These are phyloP conservation scores for Lampris incognitus DNA, from an alignment of 2,113 vertebrate species.

Conservation along the genomic window DNA sequence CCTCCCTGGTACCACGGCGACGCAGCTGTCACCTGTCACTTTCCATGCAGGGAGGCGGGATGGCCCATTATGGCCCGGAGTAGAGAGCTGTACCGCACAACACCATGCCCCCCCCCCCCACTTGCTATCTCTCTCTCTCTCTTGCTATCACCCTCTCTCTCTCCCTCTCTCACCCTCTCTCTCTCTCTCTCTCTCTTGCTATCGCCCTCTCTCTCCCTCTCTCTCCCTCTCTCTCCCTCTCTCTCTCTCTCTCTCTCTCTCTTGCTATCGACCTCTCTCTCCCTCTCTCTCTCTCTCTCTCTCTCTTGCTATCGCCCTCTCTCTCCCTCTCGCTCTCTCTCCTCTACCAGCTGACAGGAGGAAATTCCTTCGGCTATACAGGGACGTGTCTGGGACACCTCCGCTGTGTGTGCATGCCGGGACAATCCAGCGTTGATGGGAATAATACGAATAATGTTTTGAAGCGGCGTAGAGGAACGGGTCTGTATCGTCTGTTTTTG, in stretches of 20 bases:
- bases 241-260: too few relatives aligned
- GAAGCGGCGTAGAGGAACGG: slow-evolving; percentile 9
- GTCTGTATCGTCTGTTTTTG: background rate
- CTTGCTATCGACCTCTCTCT: too few relatives aligned
- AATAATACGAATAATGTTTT: slow-evolving; percentile 30
- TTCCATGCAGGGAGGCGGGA: slow-evolving; percentile 53
- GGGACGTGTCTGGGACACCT: slow-evolving; percentile 43
- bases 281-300: too few relatives aligned
- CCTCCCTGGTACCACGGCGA: slow-evolving; percentile 73
- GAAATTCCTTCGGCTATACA: slow-evolving; percentile 38
- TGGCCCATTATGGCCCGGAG: slow-evolving; percentile 70
- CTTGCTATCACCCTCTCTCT: too few relatives aligned
- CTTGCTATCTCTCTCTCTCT: too few relatives aligned
- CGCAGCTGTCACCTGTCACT: slow-evolving; percentile 84
- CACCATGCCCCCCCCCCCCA: background rate
- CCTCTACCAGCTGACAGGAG: slow-evolving; percentile 36
- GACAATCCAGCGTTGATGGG: slow-evolving; percentile 23
- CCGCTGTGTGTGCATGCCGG: background rate
- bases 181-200: too few relatives aligned
- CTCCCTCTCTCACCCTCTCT: too few relatives aligned
- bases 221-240: too few relatives aligned
- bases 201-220: too few relatives aligned
- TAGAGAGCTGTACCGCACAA: slow-evolving; percentile 62
- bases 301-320: too few relatives aligned
- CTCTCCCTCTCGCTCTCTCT: too few relatives aligned